These are phyloP conservation scores for Phoenicopterus ruber DNA, from an alignment of 2,113 vertebrate species.

Conservation along the genomic window DNA sequence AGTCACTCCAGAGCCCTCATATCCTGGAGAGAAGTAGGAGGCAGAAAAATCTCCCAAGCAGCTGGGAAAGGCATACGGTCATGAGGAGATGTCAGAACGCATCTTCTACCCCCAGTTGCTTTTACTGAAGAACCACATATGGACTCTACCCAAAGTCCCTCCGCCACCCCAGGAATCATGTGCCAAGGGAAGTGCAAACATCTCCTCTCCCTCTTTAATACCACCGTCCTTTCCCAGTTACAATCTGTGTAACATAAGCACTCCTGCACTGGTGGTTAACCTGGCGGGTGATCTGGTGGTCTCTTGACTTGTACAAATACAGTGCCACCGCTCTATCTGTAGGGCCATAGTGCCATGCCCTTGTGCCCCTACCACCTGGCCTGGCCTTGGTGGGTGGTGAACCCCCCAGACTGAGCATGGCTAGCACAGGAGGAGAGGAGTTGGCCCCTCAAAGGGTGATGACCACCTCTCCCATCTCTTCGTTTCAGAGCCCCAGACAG, in stretches of 20 bases:
- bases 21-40: background rate
- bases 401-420: background rate
- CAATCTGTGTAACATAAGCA: background rate
- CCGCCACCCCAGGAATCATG: background rate
- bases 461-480: background rate
- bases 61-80: background rate
- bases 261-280: background rate
- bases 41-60: background rate
- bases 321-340: background rate
- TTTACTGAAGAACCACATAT: background rate
- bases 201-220: background rate
- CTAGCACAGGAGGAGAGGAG: background rate
- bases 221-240: background rate
- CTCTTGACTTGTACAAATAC: background rate
- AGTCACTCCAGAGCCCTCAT: background rate
- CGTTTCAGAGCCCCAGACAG: background rate
- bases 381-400: background rate
- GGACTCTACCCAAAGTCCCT: background rate
- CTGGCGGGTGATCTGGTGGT: background rate
- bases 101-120: background rate
- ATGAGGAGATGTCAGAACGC: background rate
- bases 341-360: accelerated
- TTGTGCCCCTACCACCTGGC: background rate
- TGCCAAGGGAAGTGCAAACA: background rate
- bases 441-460: background rate